Evolutionary conservation across 2,888 invertebrate genomes (phyloP), one percentile per base, ranked within the genome.

Genomic region (Brachyptera risi): DNA sequence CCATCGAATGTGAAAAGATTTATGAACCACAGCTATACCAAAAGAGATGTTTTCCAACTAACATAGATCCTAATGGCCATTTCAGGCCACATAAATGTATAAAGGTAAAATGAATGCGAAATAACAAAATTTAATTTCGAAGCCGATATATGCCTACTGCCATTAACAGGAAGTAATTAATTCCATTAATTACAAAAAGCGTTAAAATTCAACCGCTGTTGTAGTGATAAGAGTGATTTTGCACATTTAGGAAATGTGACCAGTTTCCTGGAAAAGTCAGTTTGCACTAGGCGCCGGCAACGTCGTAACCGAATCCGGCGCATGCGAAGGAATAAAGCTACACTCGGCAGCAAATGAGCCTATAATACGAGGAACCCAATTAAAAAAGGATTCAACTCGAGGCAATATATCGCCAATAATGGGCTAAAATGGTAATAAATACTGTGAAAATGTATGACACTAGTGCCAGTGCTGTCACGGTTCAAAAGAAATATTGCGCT

Each of bases 111-210:
- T n/a, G n/a, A n/a, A n/a, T 21, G n/a, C 17, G 42, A 42, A 7
- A 21, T n/a, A n/a, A n/a, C n/a, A 42, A 15, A 42, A 17, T n/a
- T n/a, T n/a, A n/a, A n/a, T n/a, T n/a, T n/a, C 42, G 42, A 42
- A 42, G 42, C n/a, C n/a, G n/a, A 11, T 15, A n/a, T 42, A 42
- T 42, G 2, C n/a, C n/a, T n/a, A n/a, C n/a, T n/a, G 4, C 21
- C 50, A 31, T 27, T 51, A 15, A 51, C 17, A 51, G 50, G 50
- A 51, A 51, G 50, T 15, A 51, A 51, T 51, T 51, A 51, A 51
- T 51, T 51, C 26, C 27, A 51, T 51, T 51, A 51, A 51, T 51
- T 51, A 31, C 50, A n/a, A 15, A 15, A 1, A 26, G n/a, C n/a
- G n/a, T n/a, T 51, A 31, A 51, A 31, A 27, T 51, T 51, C 31